Evolutionary conservation across 2,888 invertebrate species (phyloP).

Genomic region (Autographa gamma): DNA sequence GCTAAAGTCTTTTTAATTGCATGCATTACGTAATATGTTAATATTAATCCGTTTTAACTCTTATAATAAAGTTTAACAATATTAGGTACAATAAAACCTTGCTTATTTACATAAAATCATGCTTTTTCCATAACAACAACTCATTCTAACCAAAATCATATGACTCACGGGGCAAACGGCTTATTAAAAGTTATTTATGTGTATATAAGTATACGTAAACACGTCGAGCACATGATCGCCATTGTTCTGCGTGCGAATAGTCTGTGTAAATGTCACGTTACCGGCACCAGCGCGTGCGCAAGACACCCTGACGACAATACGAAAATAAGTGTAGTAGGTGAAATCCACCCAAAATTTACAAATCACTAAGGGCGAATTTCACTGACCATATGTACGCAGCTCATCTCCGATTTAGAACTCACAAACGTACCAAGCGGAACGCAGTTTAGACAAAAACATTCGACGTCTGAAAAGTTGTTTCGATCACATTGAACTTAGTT

Average conservation of each 20-base stretch:
- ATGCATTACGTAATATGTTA: too few species aligned
- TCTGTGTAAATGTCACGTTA: constrained; percentile 64
- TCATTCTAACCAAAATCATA: constrained; percentile 16
- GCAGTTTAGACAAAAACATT: too few species aligned
- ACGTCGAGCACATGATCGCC: constrained; percentile 38
- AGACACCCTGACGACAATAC: constrained; percentile 34
- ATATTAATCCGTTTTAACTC: too few species aligned
- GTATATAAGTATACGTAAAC: constrained; percentile 39
- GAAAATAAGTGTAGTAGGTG: constrained; percentile 25
- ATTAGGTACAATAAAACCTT: not conserved
- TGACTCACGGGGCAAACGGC: constrained; percentile 38
- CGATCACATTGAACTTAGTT: too few species aligned
- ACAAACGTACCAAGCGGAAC: too few species aligned
- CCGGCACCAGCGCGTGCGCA: constrained; percentile 47
- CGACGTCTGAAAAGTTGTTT: too few species aligned
- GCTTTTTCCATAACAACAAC: not conserved
- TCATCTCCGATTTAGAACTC: too few species aligned
- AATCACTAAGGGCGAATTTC: not conserved
- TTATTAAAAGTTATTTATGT: constrained; percentile 45
- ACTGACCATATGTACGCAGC: too few species aligned
- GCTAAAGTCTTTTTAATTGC: too few species aligned
- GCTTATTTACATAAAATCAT: not conserved
- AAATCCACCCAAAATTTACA: not conserved
- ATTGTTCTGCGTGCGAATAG: constrained; percentile 59
- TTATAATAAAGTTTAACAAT: not conserved